phyloP scores from a whole-genome alignment of 2,888 invertebrate genomes.

The Nemotelus pantherinus region DNA sequence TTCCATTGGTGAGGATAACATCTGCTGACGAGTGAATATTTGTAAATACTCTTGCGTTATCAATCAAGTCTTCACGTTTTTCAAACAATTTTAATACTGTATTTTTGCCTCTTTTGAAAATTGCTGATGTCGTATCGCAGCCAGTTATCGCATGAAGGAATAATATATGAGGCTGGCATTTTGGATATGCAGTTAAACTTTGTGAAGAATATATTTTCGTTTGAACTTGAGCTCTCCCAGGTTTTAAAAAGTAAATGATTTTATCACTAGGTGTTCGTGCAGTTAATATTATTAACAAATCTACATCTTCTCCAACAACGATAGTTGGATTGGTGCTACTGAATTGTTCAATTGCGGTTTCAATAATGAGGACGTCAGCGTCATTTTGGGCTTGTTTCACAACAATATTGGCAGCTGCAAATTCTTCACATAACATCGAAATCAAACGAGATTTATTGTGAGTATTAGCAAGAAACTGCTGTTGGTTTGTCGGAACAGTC shows the following conservation, averaged over 20 bases:
- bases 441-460: too few relatives aligned
- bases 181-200: constrained; percentile 46
- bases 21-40: neutral
- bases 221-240: neutral
- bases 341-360: constrained; percentile 51
- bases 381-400: constrained; percentile 46
- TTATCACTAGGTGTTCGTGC: constrained; percentile 43
- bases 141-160: neutral
- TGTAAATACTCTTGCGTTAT: constrained; percentile 9
- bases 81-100: constrained; percentile 13
- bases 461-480: too few relatives aligned
- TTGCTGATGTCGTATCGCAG: neutral
- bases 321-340: constrained; percentile 50
- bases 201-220: neutral
- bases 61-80: constrained; percentile 9
- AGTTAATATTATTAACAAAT: constrained; percentile 54
- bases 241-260: constrained; percentile 17
- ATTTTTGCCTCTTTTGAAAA: neutral
- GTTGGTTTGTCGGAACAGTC: too few relatives aligned
- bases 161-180: constrained; percentile 50
- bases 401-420: constrained; percentile 47
- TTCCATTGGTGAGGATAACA: neutral
- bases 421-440: constrained; percentile 33
- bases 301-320: constrained; percentile 57
- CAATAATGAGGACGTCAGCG: constrained; percentile 48